Conservation (phyloP, 2,797 vertebrate species). For the Myotis myotis region DNA sequence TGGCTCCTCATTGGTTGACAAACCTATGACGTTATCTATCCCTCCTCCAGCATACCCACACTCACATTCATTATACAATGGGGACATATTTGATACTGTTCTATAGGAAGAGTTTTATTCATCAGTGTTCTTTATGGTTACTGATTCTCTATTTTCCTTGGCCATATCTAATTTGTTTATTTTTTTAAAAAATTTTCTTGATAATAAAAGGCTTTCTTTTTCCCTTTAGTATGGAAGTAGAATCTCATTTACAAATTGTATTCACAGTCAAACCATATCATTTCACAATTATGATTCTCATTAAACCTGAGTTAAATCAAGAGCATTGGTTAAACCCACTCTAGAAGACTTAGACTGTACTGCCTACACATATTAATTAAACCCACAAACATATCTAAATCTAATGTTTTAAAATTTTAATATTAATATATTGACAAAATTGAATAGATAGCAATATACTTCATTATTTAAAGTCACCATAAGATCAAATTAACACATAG, state of each 20-base stretch:
- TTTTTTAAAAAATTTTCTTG: neutral
- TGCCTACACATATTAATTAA: neutral
- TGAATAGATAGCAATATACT: neutral
- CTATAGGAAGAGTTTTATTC: neutral
- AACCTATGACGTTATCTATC: neutral
- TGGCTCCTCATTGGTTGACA: neutral
- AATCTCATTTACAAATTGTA: neutral
- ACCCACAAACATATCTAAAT: neutral
- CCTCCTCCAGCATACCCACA: neutral
- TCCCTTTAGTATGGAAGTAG: neutral
- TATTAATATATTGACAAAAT: neutral
- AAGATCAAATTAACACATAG: neutral
- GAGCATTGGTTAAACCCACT: neutral
- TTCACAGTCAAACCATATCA: neutral
- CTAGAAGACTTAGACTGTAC: neutral
- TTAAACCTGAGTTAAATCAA: neutral
- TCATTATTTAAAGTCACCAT: neutral
- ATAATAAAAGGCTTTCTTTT: neutral
- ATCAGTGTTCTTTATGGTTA: neutral
- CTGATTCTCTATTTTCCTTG: neutral
- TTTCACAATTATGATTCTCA: neutral
- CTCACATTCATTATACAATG: neutral
- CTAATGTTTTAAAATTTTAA: neutral
- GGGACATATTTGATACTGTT: neutral
- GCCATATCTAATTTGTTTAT: neutral